phyloP scores from a whole-genome alignment of 2,797 vertebrate species.

The Botia almorhae region DNA sequence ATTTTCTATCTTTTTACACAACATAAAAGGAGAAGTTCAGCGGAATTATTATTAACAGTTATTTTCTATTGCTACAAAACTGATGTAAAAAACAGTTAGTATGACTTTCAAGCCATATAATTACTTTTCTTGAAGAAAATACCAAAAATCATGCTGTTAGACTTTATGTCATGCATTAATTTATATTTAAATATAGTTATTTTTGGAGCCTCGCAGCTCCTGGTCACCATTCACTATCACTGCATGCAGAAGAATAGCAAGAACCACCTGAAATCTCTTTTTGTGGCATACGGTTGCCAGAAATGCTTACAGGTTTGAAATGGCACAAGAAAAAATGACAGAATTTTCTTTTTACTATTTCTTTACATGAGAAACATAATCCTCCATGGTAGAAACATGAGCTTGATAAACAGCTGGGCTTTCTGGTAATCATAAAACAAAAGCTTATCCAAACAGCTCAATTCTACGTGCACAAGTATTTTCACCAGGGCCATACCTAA shows the following conservation, averaged over 20 bases:
- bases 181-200: too few relatives aligned
- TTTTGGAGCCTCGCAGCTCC: too few relatives aligned
- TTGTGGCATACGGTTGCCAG: background rate
- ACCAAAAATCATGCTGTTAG: too few relatives aligned
- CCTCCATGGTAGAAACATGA: background rate
- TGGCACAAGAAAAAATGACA: background rate
- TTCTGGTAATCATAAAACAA: background rate
- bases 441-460: constrained; percentile 12
- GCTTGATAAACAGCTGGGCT: constrained; percentile 14
- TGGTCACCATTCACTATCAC: too few relatives aligned
- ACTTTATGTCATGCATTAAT: too few relatives aligned
- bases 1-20: background rate
- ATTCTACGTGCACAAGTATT: constrained; percentile 17
- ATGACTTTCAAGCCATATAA: too few relatives aligned
- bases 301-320: background rate
- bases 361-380: background rate
- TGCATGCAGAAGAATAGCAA: too few relatives aligned
- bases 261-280: background rate
- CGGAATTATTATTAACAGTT: too few relatives aligned
- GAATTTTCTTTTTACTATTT: background rate
- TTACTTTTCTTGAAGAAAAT: too few relatives aligned
- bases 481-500: background rate
- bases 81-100: too few relatives aligned
- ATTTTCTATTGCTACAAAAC: background rate
- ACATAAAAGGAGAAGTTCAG: background rate